Base-by-base conservation (phyloP, 2,888 invertebrate species). In the Euzetes globulus region DNA sequence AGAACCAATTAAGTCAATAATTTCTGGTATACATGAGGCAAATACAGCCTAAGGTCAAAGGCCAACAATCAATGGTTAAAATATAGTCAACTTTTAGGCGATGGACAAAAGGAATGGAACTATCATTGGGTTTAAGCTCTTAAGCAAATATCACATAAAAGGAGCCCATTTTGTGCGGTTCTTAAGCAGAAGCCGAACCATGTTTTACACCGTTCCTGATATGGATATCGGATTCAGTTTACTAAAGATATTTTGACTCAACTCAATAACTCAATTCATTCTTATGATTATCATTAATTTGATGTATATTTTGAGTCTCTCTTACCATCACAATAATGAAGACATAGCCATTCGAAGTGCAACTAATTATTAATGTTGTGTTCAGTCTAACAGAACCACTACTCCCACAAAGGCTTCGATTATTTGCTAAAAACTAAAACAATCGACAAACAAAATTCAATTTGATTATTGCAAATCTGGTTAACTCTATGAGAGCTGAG, bases 1-100 rank as follows among this genome's bases (percentile, higher is more conserved):
- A 89, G 94, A 94, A 87, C 98, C 97, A 89, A 99, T 93, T 90
- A 99, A 93, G 90, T 99, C 98, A 88, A 96, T 96, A 88, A 99
- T 98, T 91, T 99, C 98, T 87, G 98, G 98, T 88, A 99, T 96
- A 91, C 96, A 97, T 91, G 95, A 96, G 88, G 98, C 98, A 92
- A 99, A 99, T 91, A 98, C 96, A 89, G 98, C 98, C 96, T 97
- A 86, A 60, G 41, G 71, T 71, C 29, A 27, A 41, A 71, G 41
- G 71, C 41, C 52, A 71, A 41, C 47, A 29, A 60, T 27, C 19
- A n/a, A 50, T 68, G 25, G 33, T 73, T 68, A 22, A 17, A 68
- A 37, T 65, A 29, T 25, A 73, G 45, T 50, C 9, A 63, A 50
- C 27, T 60, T 58, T 27, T n/a, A 27, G 60, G 60, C 29, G 60